Base-by-base conservation (phyloP, 2,797 vertebrate species). In the Phoxinus dragarum region DNA sequence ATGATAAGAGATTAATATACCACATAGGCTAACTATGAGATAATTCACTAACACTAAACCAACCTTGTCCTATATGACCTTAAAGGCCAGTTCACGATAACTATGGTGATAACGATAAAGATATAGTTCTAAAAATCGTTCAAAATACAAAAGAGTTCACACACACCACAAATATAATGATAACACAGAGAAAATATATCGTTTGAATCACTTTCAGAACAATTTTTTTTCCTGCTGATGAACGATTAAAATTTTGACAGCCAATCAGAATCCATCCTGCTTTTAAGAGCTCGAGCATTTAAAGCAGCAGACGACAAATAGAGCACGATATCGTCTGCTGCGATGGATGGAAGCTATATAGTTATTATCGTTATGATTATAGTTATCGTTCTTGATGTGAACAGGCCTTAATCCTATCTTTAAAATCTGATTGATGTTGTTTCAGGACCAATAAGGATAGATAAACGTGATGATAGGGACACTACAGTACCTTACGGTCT, bases 401-500 rank as follows among this genome's bases (percentile, higher is more conserved):
- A 34, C 14, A 66, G 27, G 61, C 61, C 14, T 66, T 66, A 64
- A 6, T 31, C 27, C 3, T 7, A 66, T 66, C 27, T 34, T 12
- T 42, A 27, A 40, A n/a, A 42, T 42, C 40, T 12, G 40, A 44
- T 1, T 34, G 27, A 1, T 34, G 27, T 66, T 66, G 12, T 66
- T 64, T 31, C 61, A 66, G 1, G 27, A 64, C 27, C n/a, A 61
- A 27, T 1, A 61, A 27, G 10, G 56, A n/a, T 59, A 59, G 4
- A 11, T 61, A 27, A 61, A 52, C 49, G 17, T 19, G 49, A 52
- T 52, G 21, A 71, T 40, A 6, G 19, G 54, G 8, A 21, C 9
- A 38, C 27, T 21, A 27, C 27, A 64, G 40, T 95, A 99, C 98
- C 96, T 97, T 84, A 99, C 98, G 36, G 97, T 98, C 73, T 97